Evolutionary conservation across 1,140 invertebrate species (phyloP), one percentile per base, ranked within the genome.

Genomic region (Trichonephila clavata): DNA sequence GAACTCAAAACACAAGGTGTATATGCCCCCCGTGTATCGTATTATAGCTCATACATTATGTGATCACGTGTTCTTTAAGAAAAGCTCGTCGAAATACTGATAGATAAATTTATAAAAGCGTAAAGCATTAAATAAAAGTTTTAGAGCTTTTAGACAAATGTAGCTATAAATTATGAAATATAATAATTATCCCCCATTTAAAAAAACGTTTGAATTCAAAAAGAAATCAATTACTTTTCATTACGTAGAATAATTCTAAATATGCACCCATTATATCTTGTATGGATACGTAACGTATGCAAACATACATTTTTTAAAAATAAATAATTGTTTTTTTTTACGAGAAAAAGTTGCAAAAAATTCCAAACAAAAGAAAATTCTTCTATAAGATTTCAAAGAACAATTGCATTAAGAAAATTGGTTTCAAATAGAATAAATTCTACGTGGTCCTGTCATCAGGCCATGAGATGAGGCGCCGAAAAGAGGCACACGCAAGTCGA

Each of bases 401-500:
- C 43, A 86, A 86, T 63, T 86, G 18, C n/a, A 39, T 86, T 59
- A 27, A 86, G 60, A 60, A 27, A 86, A 63, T 16, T 43, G 43
- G 21, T 13, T 60, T 59, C 59, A 86, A 63, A 61, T 86, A 60
- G 57, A 27, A 27, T 20, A 14, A 86, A 63, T 61, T 86, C 59
- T 60, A 86, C 14, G 60, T 43, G 32, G n/a, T 61, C 27, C 7
- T 24, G 59, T 27, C 89, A 80, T 94, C 93, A 99, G 97, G 98
- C 98, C 96, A 99, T 98, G 96, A 99, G 98, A 96, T 99, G 98
- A 95, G 98, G 98, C 95, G 98, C 98, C 96, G 98, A 98, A 96
- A 98, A 97, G 95, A 99, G 97, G 96, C 99, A 98, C 96, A 98
- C 98, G 96, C 98, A 97, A 95, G 99, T 99, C 95, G 99, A 99